Evolutionary conservation across 1,140 invertebrate species (phyloP).

Genomic region (Drosophila baimaii): DNA sequence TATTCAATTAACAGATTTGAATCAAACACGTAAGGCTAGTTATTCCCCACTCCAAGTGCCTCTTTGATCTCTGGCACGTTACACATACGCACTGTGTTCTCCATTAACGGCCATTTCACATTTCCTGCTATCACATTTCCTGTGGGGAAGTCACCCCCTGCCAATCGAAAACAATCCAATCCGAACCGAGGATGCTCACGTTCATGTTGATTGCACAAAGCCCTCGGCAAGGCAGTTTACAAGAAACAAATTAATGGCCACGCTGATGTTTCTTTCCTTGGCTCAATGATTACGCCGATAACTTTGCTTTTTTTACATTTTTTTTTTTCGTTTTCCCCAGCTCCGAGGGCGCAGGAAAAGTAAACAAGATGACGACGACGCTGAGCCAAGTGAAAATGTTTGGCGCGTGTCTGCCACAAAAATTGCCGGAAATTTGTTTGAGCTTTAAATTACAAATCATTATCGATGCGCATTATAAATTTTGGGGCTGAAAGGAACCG

Average conservation of each 20-base stretch:
- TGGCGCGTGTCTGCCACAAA: constrained; percentile 46
- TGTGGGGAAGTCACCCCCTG: constrained; percentile 12
- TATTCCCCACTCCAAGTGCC: not conserved
- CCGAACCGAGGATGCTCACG: constrained; percentile 43
- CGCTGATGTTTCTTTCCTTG: constrained; percentile 47
- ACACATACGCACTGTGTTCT: constrained; percentile 57
- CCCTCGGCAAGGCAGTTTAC: constrained; percentile 59
- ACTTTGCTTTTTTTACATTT: constrained; percentile 64
- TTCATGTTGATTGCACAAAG: constrained; percentile 75
- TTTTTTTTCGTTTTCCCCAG: no score
- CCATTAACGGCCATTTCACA: constrained; percentile 61
- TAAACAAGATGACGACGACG: constrained; percentile 36
- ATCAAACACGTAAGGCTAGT: not conserved
- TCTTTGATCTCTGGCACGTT: constrained; percentile 12
- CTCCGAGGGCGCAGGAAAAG: constrained; percentile 26
- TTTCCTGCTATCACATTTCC: constrained; percentile 71
- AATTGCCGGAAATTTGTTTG: constrained; percentile 78
- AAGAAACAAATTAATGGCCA: constrained; percentile 75
- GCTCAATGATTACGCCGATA: constrained; percentile 68
- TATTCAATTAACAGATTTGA: not conserved
- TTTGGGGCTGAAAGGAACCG: constrained; percentile 24
- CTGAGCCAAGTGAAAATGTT: constrained; percentile 22
- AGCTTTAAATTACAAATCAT: constrained; percentile 80
- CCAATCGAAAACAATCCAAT: constrained; percentile 26
- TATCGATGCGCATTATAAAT: constrained; percentile 81